Evolutionary conservation across 2,113 vertebrate genomes (phyloP), one percentile per base, ranked within the genome.

Genomic region (Zosterops borbonicus): DNA sequence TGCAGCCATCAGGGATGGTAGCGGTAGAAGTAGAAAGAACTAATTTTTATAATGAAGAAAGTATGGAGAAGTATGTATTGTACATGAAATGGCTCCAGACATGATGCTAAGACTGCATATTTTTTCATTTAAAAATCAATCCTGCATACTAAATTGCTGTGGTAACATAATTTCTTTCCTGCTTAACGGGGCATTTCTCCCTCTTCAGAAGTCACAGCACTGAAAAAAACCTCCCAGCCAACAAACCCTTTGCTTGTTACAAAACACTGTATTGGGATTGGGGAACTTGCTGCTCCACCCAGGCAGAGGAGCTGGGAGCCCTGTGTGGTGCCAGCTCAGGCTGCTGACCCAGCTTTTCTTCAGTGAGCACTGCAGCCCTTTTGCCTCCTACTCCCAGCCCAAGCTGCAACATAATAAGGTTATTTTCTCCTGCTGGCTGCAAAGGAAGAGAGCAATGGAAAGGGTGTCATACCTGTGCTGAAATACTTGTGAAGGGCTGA

Each of bases 331-430:
- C 79, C 90, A 93, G 53, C 71, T 56, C 79, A 53, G 56, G 52
- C 50, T 91, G 94, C 95, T 96, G 94, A 95, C 70, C 77, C 78
- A 41, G 89, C 94, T 75, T 71, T 94, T 81, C 74, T 81, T 60
- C 37, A 42, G 18, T 6, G 63, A 94, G 85, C 49, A 27, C 65
- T 84, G 91, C 76, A 94, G 87, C 83, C 71, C 59, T 90, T 78
- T 67, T 85, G n/a, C 73, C 46, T 89, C 62, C 73, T 60, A 60
- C 79, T 91, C 53, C 75, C 65, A 70, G 73, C 75, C 64, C 7
- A 3, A 73, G 52, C 55, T 69, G 67, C 65, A 79, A 50, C 87
- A 39, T 37, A 70, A 59, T 55, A 47, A 75, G 44, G 6, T 18
- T 44, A 79, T 80, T 87, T 93, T 74, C 63, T 89, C 24, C 50